phyloP scores from a whole-genome alignment of 2,888 invertebrate genomes.

The Ectobius pallidus region DNA sequence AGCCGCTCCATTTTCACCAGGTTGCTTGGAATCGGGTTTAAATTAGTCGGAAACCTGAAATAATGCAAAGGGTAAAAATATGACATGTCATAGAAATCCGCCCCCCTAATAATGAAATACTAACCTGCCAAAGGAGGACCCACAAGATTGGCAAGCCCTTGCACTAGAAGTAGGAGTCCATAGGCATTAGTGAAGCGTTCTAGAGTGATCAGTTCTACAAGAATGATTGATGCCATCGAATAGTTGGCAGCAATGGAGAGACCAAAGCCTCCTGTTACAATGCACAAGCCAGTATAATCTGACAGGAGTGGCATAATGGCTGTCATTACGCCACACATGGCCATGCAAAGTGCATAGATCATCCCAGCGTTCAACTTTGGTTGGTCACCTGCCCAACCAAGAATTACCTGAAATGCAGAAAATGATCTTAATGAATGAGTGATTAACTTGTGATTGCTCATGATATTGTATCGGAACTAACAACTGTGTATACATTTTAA shows the following conservation, averaged over 20 bases:
- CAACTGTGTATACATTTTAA: too few species aligned
- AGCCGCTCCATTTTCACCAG: too few species aligned
- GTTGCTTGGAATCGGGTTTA: too few species aligned
- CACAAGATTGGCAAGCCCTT: conserved; percentile 87
- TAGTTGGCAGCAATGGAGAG: conserved; percentile 92
- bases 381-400: conserved; percentile 89
- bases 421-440: too few species aligned
- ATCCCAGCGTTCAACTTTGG: conserved; percentile 75
- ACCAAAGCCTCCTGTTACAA: conserved; percentile 80
- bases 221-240: conserved; percentile 86
- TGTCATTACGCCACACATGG: conserved; percentile 71
- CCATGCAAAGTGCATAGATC: conserved; percentile 84
- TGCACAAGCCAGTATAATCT: conserved; percentile 64
- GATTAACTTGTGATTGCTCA: too few species aligned
- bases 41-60: too few species aligned
- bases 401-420: conserved; percentile 74
- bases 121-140: conserved; percentile 91
- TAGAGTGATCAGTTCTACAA: conserved; percentile 87
- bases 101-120: too few species aligned
- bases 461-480: too few species aligned
- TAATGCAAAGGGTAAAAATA: too few species aligned
- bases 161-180: conserved; percentile 83
- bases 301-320: conserved; percentile 68
- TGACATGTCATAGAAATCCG: too few species aligned
- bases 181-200: conserved; percentile 92